These are phyloP conservation scores for Trachemys scripta DNA, from an alignment of 2,113 vertebrate species.

Conservation along the genomic window DNA sequence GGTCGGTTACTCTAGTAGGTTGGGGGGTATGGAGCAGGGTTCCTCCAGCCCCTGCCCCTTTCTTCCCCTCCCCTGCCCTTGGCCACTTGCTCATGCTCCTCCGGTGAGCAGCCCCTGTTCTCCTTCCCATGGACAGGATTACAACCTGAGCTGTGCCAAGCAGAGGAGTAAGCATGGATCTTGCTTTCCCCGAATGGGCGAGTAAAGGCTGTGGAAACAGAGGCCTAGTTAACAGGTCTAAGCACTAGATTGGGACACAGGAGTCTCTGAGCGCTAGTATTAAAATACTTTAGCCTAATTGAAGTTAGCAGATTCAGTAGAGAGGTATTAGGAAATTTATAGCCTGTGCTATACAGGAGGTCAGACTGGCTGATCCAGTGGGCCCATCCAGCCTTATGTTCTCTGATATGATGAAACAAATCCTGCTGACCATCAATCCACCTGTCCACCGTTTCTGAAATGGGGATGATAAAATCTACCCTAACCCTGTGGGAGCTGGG, in stretches of 20 bases:
- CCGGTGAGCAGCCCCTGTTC: background rate
- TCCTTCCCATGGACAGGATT: background rate
- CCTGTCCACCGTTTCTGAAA: background rate
- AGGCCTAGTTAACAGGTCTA: background rate
- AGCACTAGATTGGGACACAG: background rate
- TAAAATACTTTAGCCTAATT: background rate
- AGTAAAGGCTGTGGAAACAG: background rate
- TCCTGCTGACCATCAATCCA: background rate
- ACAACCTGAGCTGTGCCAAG: accelerated
- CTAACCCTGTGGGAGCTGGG: background rate
- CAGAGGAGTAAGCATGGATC: background rate
- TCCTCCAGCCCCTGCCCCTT: accelerated
- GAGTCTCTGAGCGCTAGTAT: accelerated
- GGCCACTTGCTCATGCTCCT: background rate
- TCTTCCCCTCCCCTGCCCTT: background rate
- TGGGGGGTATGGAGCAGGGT: accelerated
- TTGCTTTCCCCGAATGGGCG: background rate
- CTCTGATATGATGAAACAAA: background rate
- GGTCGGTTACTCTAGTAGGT: background rate
- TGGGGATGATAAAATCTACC: background rate
- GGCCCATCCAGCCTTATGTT: background rate
- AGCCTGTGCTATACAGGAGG: background rate
- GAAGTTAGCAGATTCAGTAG: background rate
- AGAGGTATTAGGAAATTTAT: background rate
- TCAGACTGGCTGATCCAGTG: background rate